These are phyloP conservation scores for Morone saxatilis DNA, from an alignment of 2,113 vertebrate genomes.

Conservation along the genomic window DNA sequence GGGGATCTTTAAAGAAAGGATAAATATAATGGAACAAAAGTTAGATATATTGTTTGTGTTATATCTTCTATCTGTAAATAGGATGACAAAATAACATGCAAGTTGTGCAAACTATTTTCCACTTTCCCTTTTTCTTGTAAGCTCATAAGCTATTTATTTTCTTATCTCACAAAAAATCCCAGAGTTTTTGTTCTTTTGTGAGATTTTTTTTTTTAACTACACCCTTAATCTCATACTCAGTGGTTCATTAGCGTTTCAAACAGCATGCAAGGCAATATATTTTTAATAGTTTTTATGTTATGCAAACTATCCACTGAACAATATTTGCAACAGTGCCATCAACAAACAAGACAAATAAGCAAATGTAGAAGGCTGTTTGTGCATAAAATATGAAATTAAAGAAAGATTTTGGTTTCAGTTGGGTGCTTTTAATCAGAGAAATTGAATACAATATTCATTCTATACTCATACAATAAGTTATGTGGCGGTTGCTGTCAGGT, in stretches of 20 bases:
- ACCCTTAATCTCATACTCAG: slow-evolving; percentile 18
- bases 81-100: slow-evolving; percentile 31
- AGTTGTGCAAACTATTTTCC: slow-evolving; percentile 37
- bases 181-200: slow-evolving; percentile 8
- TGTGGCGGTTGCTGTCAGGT: slow-evolving; percentile 31
- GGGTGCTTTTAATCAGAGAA: slow-evolving; percentile 47
- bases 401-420: slow-evolving; percentile 36
- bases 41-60: slow-evolving; percentile 1
- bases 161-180: slow-evolving; percentile 11
- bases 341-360: slow-evolving; percentile 43
- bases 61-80: slow-evolving; percentile 45
- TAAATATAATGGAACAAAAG: slow-evolving; percentile 2
- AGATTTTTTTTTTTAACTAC: slow-evolving; percentile 6
- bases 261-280: slow-evolving; percentile 19
- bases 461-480: slow-evolving; percentile 25
- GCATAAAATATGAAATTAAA: slow-evolving; percentile 39
- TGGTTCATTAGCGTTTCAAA: slow-evolving; percentile 25
- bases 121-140: background rate
- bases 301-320: slow-evolving; percentile 39
- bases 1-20: background rate
- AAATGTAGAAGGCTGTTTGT: slow-evolving; percentile 25
- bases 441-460: slow-evolving; percentile 26
- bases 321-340: slow-evolving; percentile 19
- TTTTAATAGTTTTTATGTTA: slow-evolving; percentile 34
- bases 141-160: slow-evolving; percentile 56